phyloP scores from a whole-genome alignment of 2,113 vertebrate species.

The Salvelinus sp. region DNA sequence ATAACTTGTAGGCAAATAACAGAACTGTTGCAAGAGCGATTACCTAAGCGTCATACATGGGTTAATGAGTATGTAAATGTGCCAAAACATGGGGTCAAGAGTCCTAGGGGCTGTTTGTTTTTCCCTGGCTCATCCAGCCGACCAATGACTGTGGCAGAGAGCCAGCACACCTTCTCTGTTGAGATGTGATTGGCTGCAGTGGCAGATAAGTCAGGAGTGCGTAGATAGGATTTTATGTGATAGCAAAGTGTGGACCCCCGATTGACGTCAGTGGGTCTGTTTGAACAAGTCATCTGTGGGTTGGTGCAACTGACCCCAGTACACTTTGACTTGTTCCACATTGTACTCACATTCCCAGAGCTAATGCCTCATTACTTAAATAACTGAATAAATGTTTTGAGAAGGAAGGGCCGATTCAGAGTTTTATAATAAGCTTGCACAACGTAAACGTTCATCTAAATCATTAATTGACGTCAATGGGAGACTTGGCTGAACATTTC shows the following conservation, averaged over 20 bases:
- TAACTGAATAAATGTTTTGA: not conserved
- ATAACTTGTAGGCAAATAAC: too few species aligned
- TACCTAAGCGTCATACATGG: constrained; percentile 19
- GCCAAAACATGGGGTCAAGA: not conserved
- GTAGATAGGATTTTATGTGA: not conserved
- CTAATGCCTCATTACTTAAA: not conserved
- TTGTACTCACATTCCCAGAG: not conserved
- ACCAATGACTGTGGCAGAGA: constrained; percentile 21
- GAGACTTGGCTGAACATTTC: too few species aligned
- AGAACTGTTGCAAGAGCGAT: constrained; percentile 22
- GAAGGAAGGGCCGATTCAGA: not conserved
- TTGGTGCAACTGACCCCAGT: not conserved
- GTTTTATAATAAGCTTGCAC: too few species aligned
- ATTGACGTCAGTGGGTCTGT: constrained; percentile 29
- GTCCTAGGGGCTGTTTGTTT: not conserved
- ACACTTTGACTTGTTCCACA: constrained; percentile 9
- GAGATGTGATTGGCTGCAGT: not conserved
- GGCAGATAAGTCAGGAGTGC: fast-evolving
- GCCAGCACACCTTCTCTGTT: constrained; percentile 6
- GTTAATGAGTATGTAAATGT: constrained; percentile 55
- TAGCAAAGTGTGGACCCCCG: not conserved
- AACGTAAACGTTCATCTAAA: too few species aligned
- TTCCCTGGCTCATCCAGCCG: fast-evolving
- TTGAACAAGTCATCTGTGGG: not conserved
- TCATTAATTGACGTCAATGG: too few species aligned